Conservation (phyloP, 2,797 vertebrate genomes). For the Sebastes steindachneri region DNA sequence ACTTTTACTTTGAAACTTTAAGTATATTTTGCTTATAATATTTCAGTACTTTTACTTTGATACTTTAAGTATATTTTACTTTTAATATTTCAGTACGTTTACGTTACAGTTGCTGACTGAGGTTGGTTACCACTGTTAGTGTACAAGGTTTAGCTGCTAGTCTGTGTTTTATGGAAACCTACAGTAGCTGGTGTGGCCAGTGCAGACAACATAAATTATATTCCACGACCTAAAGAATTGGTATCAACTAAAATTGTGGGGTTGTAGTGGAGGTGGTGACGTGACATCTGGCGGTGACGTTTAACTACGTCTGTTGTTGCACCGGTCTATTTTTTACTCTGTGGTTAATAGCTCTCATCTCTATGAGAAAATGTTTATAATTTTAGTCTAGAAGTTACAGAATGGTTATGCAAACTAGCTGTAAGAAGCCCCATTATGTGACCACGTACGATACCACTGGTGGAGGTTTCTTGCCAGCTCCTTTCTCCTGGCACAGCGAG, state of each 20-base stretch:
- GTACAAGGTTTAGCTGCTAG: not conserved
- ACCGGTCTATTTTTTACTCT: conserved; percentile 21
- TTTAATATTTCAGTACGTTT: too few relatives aligned
- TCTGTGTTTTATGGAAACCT: conserved; percentile 21
- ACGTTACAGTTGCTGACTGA: not conserved
- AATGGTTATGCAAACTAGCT: conserved; percentile 48
- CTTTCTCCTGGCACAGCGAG: conserved; percentile 31
- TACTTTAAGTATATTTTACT: too few relatives aligned
- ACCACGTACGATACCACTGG: conserved; percentile 27
- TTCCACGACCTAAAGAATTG: conserved; percentile 1
- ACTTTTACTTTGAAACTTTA: too few relatives aligned
- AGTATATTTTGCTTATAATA: too few relatives aligned
- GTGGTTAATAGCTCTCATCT: conserved; percentile 29
- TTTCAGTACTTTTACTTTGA: too few relatives aligned
- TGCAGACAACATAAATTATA: conserved; percentile 16
- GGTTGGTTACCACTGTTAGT: conserved; percentile 1
- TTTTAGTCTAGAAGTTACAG: conserved; percentile 24
- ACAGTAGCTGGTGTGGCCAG: not conserved
- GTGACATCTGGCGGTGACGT: conserved; percentile 45
- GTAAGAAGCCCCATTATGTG: conserved; percentile 32
- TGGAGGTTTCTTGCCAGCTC: conserved; percentile 17
- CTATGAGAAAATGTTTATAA: conserved; percentile 9
- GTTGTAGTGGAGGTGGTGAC: conserved; percentile 18
- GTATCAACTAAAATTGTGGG: conserved; percentile 27
- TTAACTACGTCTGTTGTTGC: conserved; percentile 4